A percentile compares a stretch with the other conserved stretches of the same genome.
These are phyloP conservation scores for Sebastes vulpes DNA, from an alignment of 2,797 vertebrate species.

Conservation along the genomic window DNA sequence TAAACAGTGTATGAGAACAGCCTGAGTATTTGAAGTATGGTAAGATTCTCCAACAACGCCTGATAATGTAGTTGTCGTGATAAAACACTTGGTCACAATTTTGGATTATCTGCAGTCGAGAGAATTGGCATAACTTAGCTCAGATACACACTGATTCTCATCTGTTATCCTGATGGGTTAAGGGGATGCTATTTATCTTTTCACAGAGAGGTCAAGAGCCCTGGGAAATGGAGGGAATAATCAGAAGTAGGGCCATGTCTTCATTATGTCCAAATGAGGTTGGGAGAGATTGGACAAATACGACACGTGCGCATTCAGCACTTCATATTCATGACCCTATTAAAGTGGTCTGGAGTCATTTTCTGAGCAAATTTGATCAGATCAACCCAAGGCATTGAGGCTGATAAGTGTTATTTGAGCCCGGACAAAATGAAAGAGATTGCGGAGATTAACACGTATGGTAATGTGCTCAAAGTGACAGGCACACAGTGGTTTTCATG, in stretches of 20 bases:
- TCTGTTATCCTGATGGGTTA: constrained; percentile 67
- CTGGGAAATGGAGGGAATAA: constrained; percentile 72
- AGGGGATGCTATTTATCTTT: constrained; percentile 78
- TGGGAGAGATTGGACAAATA: constrained; percentile 84
- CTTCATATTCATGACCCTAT: constrained; percentile 84
- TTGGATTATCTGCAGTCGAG: constrained; percentile 28
- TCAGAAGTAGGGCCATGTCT: constrained; percentile 77
- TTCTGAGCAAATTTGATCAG: constrained; percentile 91
- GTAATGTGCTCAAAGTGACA: constrained; percentile 36
- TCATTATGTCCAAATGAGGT: constrained; percentile 86
- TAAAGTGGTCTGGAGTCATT: constrained; percentile 90
- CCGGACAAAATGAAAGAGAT: constrained; percentile 45
- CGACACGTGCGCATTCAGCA: constrained; percentile 62
- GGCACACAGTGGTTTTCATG: constrained; percentile 20
- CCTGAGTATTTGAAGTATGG: background rate
- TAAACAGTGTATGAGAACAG: no score
- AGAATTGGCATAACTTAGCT: constrained; percentile 47
- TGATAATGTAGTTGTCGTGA: constrained; percentile 3
- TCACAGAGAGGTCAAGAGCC: constrained; percentile 71
- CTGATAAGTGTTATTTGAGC: constrained; percentile 71
- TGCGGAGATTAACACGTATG: constrained; percentile 38
- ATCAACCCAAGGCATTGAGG: constrained; percentile 64
- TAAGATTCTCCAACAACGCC: background rate
- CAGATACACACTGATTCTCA: constrained; percentile 47
- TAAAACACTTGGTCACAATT: constrained; percentile 16